Evolutionary conservation across 1,140 invertebrate genomes (phyloP), one percentile per base, ranked within the genome.

Genomic region (Cyrtorhinus lividipennis): DNA sequence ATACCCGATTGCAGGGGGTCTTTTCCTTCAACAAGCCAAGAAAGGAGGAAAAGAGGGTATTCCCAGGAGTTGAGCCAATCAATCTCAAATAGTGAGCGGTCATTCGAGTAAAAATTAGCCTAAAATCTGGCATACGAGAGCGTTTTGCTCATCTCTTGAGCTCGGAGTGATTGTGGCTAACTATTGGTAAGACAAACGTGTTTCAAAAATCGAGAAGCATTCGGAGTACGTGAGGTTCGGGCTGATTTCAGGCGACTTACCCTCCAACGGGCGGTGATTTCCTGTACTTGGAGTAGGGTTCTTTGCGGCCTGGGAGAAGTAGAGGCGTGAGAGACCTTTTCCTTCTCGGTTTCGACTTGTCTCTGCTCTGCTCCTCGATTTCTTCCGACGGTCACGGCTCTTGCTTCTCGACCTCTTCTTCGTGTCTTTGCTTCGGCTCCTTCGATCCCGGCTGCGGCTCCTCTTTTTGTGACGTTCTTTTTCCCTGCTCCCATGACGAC

Each of bases 281-380:
- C 75, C 62, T 75, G 69, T 70, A 78, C 72, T 66, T 73, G 0
- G 70, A 67, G 59, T 76, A 77, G 12, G 77, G 73, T 27, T 70
- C 68, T 30, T 67, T 68, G 23, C 69, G 20, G 8, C 66, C 72
- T 2, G 76, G 75, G 25, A 78, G 71, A 1, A 74, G 73, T 12
- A 78, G 72, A 0, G 76, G 76, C 2, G 76, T 76, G 2, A 78
- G 67, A 0, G 76, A 78, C 66, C 76, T 72, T 65, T 76, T 78
- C 48, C 75, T 71, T 62, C 73, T 60, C 2, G 65, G 61, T 46
- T 62, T 62, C 25, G 62, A 61, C 18, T 65, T 26, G 27, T 62
- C 44, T 67, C 62, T 67, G 71, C 58, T 65, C 61, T 62, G 73
- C 64, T 64, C 71, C 27, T 75, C 70, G 62, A 71, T 68, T 64